Base-by-base conservation (phyloP, 2,888 invertebrate genomes). In the Melikaiella ostensackeni region DNA sequence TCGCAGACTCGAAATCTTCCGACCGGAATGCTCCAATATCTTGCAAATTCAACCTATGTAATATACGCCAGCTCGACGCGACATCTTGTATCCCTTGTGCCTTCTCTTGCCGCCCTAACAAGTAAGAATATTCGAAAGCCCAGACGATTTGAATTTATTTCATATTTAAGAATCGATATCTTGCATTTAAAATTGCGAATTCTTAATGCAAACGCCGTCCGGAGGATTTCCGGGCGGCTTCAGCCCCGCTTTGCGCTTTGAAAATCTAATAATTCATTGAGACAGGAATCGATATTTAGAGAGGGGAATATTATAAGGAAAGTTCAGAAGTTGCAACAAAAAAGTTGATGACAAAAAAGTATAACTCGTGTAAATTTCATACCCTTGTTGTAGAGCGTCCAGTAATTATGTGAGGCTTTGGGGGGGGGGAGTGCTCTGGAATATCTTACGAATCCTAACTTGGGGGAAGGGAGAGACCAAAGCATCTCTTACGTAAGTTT, bases 11-110 rank as follows among this genome's bases (percentile, higher is more conserved):
- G 42, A 46, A 66, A 27, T 46, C 27, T 27, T 66, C 66, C 46
- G 19, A 46, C 66, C 46, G 46, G 66, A 46, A 66, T 66, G 42
- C 46, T 66, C 66, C 66, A 66, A 66, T 66, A 66, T 66, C 66
- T 66, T 66, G 66, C 66, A 66, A 66, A 66, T 66, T 66, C 66
- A 66, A 66, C 66, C 46, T 27, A 46, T 66, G 66, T 66, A 66
- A 66, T 66, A 66, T 66, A 66, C 66, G 46, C 66, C 46, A 46
- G 27, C 66, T 50, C 42, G 42, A 30, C 46, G 46, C 66, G 27
- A 46, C 64, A 64, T 38, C n/a, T 33, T 64, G 64, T 64, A 24
- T 24, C 64, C 42, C n/a, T 33, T 16, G 63, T 64, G 21, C 21
- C 63, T 64, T 38, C 16, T 64, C 21, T n/a, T 64, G 16, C 38